Evolutionary conservation across 2,113 vertebrate species (phyloP).

Genomic region (Ascaphus truei): DNA sequence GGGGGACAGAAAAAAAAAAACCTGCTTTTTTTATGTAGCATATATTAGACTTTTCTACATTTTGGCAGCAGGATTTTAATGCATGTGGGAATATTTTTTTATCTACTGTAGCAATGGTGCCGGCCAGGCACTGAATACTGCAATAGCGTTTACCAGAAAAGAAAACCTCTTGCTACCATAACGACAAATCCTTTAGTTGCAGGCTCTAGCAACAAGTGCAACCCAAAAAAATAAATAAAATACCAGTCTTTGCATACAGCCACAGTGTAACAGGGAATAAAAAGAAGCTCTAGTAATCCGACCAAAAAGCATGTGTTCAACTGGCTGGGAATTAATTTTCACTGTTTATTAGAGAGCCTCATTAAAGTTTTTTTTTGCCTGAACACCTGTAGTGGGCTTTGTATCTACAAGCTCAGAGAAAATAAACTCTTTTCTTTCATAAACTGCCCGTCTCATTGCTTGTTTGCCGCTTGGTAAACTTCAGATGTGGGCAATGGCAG

Average conservation of each 20-base stretch:
- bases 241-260: background rate
- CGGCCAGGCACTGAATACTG: background rate
- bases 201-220: conserved; percentile 9
- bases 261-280: no score
- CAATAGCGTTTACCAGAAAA: conserved; percentile 12
- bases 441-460: background rate
- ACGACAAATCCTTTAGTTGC: conserved; percentile 2
- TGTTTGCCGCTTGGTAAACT: background rate
- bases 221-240: background rate
- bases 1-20: background rate
- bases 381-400: background rate
- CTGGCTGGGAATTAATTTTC: background rate
- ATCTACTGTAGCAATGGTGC: no score
- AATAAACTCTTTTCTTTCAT: background rate
- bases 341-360: background rate
- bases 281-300: background rate
- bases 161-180: background rate
- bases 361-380: background rate
- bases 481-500: background rate
- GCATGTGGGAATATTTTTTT: conserved; percentile 13
- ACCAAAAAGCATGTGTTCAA: background rate
- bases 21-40: no score
- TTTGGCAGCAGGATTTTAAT: background rate
- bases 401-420: background rate
- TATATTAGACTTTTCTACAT: no score